Evolutionary conservation across 2,888 invertebrate species (phyloP).

Genomic region (Platycheirus rosarum): DNA sequence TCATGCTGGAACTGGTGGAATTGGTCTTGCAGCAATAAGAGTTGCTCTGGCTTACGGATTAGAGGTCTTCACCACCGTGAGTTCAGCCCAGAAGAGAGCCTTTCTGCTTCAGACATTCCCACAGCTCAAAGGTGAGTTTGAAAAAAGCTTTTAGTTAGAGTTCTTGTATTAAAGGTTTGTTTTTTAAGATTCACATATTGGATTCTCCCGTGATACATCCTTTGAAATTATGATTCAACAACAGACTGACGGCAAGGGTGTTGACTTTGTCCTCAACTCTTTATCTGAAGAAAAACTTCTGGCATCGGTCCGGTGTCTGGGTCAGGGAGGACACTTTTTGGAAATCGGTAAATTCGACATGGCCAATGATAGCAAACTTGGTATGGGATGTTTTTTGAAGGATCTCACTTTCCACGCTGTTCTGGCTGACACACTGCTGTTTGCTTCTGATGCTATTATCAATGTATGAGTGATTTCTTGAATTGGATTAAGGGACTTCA

Average conservation of each 20-base stretch:
- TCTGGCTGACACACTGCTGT: slow-evolving; percentile 88
- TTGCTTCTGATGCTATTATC: slow-evolving; percentile 82
- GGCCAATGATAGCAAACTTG: slow-evolving; percentile 86
- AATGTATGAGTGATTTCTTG: slow-evolving; percentile 73
- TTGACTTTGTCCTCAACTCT: slow-evolving; percentile 95
- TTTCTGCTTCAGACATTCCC: slow-evolving; percentile 85
- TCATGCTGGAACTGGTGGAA: slow-evolving; percentile 87
- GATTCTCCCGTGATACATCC: slow-evolving; percentile 92
- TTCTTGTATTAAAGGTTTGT: neutral
- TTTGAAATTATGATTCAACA: slow-evolving; percentile 93
- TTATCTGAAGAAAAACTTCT: slow-evolving; percentile 95
- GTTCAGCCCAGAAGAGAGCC: slow-evolving; percentile 85
- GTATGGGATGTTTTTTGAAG: slow-evolving; percentile 87
- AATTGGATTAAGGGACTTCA: neutral
- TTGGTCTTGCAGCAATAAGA: slow-evolving; percentile 91
- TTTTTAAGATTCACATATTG: slow-evolving; percentile 86
- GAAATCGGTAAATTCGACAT: slow-evolving; percentile 95
- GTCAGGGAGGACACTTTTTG: slow-evolving; percentile 87
- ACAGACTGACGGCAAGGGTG: slow-evolving; percentile 92
- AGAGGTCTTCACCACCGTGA: slow-evolving; percentile 88
- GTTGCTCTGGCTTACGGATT: slow-evolving; percentile 87
- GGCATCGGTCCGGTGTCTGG: slow-evolving; percentile 87
- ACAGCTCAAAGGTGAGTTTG: slow-evolving; percentile 83
- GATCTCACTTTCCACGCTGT: slow-evolving; percentile 91
- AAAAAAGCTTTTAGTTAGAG: neutral